Base-by-base conservation (phyloP, 2,113 vertebrate species). In the Corapipo altera region DNA sequence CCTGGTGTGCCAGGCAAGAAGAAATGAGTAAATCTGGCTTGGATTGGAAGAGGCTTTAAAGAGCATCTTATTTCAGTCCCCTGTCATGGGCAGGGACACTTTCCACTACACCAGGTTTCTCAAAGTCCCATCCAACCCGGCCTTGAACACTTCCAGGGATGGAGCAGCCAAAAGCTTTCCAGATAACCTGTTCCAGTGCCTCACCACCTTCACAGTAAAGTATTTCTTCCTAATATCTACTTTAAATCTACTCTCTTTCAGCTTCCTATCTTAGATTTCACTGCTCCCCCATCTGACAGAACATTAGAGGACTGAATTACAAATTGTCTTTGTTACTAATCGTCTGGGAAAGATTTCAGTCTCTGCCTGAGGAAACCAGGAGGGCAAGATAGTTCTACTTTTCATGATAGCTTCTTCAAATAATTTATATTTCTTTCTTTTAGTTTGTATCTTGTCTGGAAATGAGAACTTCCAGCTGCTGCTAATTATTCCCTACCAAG, bases 101-200 rank as follows among this genome's bases (percentile, higher is more conserved):
- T 71, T 49, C 26, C 57, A 33, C 8, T 3, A 48, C 4, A 2
- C 0, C 41, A 70, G 6, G 12, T 2, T 55, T 5, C 14, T 64
- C 48, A 19, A 6, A 43, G 10, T 11, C 26, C n/a, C 4, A 4
- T 55, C 41, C 41, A 57, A 1, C 32, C 18, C 33, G 41, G 32
- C 15, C 35, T 22, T 57, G 64, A 33, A 5, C 8, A 23, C 18
- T 41, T 35, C 49, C 48, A 71, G 35, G 32, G 12, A 20, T 37
- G 10, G 32, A 18, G 27, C 49, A 71, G 12, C 12, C 35, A 20
- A 27, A 71, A 37, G 14, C 49, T 19, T 18, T 76, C 48, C 41
- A 48, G 8, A 6, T 7, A 69, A 1, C 20, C 39, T 32, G 11
- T 76, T 22, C 41, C 48, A 41, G 7, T 5, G 6, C 15, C 72